Base-by-base conservation (phyloP, 2,888 invertebrate genomes). In the Drepanosiphum platanoidis region DNA sequence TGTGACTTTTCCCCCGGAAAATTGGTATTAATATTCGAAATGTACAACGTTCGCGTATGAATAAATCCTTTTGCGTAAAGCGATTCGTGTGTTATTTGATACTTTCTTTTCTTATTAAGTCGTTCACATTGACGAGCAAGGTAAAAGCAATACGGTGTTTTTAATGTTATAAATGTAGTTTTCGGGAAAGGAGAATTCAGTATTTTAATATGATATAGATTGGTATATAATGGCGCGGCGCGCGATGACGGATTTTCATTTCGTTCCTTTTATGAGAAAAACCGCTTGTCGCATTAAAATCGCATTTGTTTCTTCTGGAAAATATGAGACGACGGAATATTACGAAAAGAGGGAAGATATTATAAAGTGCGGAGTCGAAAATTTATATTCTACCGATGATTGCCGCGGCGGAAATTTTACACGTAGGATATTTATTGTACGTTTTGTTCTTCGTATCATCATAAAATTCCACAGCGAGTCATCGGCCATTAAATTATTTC, bases 251-350 rank as follows among this genome's bases (percentile, higher is more conserved):
- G 34, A 52, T 36, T 80, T 79, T 70, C 42, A 78, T 66, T 66
- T n/a, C 39, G 0, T 64, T 78, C 42, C 18, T 34, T 39, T 58
- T 18, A 70, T 32, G 68, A 70, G 46, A 80, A 39, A 36, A 34
- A 71, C 70, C 36, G 82, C 42, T 82, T 61, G 61, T 82, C 72
- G 58, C 82, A 72, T 72, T 82, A 72, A 82, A 82, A 64, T 72
- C 82, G 42, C 72, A 72, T 82, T 74, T 64, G 61, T 61, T 82
- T 42, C 9, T 61, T 61, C 72, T 39, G 32, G 52, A 58, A 58
- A 36, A 61, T 42, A 34, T n/a, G n/a, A 64, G 39, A 61, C 15
- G 72, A 61, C n/a, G 32, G 30, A 42, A 39, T 79, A 72, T 61
- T 39, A 64, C 64, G 13, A 39, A 72, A 18, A 30, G 9, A 71